Evolutionary conservation across 2,888 invertebrate species (phyloP).

Genomic region (Rhagophthalmus giganteus): DNA sequence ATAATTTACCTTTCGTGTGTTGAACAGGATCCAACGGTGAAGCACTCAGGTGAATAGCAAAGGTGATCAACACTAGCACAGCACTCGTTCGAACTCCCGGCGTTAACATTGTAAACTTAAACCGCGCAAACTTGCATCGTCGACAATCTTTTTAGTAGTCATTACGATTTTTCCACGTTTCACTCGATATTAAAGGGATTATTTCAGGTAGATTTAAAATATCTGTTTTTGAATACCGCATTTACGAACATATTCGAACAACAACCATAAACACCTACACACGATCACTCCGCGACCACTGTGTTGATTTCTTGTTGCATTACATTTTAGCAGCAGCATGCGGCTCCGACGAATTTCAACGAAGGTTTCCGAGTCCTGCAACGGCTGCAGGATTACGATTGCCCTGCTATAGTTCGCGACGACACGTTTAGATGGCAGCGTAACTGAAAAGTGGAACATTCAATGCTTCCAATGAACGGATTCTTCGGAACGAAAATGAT

Average conservation of each 20-base stretch:
- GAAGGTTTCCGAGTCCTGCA: constrained; percentile 15
- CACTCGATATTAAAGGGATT: constrained; percentile 22
- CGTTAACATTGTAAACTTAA: constrained; percentile 42
- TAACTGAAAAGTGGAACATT: no score
- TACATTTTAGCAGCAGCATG: constrained; percentile 40
- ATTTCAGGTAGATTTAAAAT: constrained; percentile 13
- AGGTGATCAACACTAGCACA: constrained; percentile 43
- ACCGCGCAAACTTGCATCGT: constrained; percentile 38
- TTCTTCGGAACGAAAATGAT: no score
- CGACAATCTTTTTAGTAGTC: constrained; percentile 38
- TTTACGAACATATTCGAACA: constrained; percentile 32
- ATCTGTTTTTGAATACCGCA: constrained; percentile 15
- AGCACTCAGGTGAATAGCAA: constrained; percentile 40
- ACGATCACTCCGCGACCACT: constrained; percentile 32
- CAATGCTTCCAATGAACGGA: no score
- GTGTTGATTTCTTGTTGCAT: constrained; percentile 38
- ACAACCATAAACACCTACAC: constrained; percentile 17
- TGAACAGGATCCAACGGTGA: constrained; percentile 46
- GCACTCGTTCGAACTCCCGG: constrained; percentile 41
- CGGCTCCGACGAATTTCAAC: constrained; percentile 36
- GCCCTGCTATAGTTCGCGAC: no score
- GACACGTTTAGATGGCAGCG: no score
- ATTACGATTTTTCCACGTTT: constrained; percentile 36
- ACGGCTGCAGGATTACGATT: background rate
- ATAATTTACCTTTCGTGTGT: constrained; percentile 40